A percentile compares a stretch with the other conserved stretches of the same genome.
Conservation (phyloP, 2,113 vertebrate species). For the Lonchura striata region DNA sequence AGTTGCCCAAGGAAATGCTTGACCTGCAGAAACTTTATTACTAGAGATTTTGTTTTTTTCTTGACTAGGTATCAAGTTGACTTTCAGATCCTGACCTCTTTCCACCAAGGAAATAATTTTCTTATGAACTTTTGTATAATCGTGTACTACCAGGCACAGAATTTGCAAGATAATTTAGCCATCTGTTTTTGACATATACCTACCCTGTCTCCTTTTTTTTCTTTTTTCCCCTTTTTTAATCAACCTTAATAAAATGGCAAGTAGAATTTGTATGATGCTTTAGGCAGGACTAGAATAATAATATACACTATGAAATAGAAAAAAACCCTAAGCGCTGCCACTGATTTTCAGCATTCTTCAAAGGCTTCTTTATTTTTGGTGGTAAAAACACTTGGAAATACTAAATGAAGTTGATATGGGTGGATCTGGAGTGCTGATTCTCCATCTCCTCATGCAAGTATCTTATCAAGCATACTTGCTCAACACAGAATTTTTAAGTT, state of each 20-base stretch:
- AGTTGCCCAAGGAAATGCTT: slow-evolving; percentile 18
- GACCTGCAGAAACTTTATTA: slow-evolving; percentile 18
- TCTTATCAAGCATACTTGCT: background rate
- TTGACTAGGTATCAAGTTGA: background rate
- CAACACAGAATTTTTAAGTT: background rate
- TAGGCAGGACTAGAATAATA: background rate
- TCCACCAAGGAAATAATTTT: background rate
- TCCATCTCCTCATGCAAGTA: background rate
- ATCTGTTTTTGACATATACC: background rate
- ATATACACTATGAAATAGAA: background rate
- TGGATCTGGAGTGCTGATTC: background rate
- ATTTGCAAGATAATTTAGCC: background rate
- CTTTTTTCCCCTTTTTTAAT: background rate
- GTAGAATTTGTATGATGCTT: background rate
- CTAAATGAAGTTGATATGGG: background rate
- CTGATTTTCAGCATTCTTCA: background rate
- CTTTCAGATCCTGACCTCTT: background rate
- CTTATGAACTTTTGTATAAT: background rate
- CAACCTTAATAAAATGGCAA: background rate
- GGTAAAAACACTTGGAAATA: background rate
- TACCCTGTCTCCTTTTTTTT: background rate
- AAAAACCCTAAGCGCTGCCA: background rate
- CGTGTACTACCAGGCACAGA: background rate
- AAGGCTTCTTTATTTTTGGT: background rate
- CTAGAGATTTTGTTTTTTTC: background rate